A percentile compares a stretch with the other conserved stretches of the same genome.
These are phyloP conservation scores for Carollia perspicillata DNA, from an alignment of 2,113 vertebrate genomes.

Conservation along the genomic window DNA sequence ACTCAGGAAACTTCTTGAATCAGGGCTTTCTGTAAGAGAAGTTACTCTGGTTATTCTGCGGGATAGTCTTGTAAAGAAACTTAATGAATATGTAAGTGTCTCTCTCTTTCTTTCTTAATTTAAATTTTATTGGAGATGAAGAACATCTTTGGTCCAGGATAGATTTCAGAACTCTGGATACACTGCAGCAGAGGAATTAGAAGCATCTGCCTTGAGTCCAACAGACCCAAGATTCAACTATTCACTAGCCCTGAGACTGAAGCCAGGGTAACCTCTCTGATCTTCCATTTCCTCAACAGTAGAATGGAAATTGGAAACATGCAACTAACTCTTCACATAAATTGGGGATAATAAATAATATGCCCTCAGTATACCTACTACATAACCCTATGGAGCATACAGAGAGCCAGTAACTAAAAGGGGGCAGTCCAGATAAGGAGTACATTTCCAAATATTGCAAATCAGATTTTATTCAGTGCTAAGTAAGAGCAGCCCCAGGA, in stretches of 20 bases:
- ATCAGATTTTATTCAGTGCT: background rate
- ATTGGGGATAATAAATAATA: background rate
- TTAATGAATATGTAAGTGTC: background rate
- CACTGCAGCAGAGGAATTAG: background rate
- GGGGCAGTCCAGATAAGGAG: background rate
- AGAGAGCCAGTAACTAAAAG: background rate
- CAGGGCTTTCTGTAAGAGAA: background rate
- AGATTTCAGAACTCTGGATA: background rate
- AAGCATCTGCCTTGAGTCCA: background rate
- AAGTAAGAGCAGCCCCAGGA: background rate
- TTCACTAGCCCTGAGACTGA: background rate
- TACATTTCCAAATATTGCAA: background rate
- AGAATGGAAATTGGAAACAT: background rate
- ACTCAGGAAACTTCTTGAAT: background rate
- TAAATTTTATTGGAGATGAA: background rate
- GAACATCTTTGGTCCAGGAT: background rate
- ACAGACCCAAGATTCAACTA: background rate
- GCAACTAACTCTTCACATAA: background rate
- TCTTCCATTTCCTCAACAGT: background rate
- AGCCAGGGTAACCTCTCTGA: background rate
- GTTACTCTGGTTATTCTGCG: background rate
- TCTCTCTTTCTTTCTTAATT: background rate
- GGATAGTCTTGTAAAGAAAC: background rate
- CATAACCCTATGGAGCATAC: background rate
- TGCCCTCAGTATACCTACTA: background rate